Evolutionary conservation across 2,113 vertebrate species (phyloP).

Genomic region (Callaeas wilsoni): DNA sequence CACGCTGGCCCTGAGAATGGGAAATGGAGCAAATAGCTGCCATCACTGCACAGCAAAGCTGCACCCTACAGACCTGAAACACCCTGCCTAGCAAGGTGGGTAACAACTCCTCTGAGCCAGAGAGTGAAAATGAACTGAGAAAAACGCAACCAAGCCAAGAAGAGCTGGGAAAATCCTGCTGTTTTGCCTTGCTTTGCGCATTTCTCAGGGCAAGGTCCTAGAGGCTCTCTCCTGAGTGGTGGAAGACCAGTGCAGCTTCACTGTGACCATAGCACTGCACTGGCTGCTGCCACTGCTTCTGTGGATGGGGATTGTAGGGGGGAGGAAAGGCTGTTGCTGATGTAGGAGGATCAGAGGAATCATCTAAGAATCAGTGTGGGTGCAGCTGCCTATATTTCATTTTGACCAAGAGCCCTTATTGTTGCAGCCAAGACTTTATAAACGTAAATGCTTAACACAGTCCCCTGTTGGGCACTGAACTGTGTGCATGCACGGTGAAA

Average conservation of each 20-base stretch:
- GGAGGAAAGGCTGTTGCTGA: not conserved
- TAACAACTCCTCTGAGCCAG: not conserved
- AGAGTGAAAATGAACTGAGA: not conserved
- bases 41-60: rapidly evolving
- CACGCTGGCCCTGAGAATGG: not conserved
- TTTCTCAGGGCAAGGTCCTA: not conserved
- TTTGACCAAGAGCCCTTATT: not conserved
- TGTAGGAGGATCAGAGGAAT: not conserved
- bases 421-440: not conserved
- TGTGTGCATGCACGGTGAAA: not conserved
- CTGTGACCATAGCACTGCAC: not conserved
- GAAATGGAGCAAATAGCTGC: not conserved
- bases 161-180: not conserved
- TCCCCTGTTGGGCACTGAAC: not conserved
- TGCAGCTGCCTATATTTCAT: not conserved
- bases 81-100: not conserved
- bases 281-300: not conserved
- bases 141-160: not conserved
- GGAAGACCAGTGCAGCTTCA: not conserved
- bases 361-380: not conserved
- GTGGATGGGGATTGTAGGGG: rapidly evolving
- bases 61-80: not conserved
- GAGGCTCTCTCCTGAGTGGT: not conserved
- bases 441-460: not conserved
- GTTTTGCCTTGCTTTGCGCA: not conserved